Evolutionary conservation across 2,113 vertebrate genomes (phyloP), one percentile per base, ranked within the genome.

Genomic region (Lophotis ruficrista): DNA sequence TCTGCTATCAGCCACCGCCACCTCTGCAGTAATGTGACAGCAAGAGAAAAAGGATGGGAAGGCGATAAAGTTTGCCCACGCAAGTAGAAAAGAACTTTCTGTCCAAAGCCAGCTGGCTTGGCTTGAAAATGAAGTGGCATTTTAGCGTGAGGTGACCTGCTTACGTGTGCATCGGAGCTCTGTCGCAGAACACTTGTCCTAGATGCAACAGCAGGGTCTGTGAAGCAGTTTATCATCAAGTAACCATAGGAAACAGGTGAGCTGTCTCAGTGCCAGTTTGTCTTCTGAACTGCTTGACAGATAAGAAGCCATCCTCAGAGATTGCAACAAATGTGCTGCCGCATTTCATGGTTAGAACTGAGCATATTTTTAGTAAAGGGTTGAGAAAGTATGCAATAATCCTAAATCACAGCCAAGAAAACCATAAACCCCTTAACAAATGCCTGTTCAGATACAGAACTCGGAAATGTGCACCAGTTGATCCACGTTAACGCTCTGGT

Each of bases 81-180:
- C 96, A 94, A 98, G 98, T 94, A 97, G 93, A 94, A 97, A 94
- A 98, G 97, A 97, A 96, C 95, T 97, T 97, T 94, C 70, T 93
- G 89, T 98, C 96, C 95, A 97, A 97, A 98, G 98, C 98, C 98
- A 98, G 98, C 98, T 98, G 98, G 97, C 97, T 98, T 97, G 98
- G 98, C 98, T 98, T 98, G 98, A 97, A 97, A 96, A 90, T 93
- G 82, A 84, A 82, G 65, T 60, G 77, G 84, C 88, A 61, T 84
- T 64, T 92, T 33, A 89, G 78, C 18, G 9, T 7, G 30, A 87
- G 58, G 77, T 92, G 95, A 97, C 82, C 70, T 78, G 82, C 83
- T 91, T 96, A 38, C 65, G 35, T 51, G 90, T 45, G 45, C 35
- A 27, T 65, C 16, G 11, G n/a, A 60, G 72, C 81, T 85, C 33